A percentile compares a stretch with the other conserved stretches of the same genome.
Conservation (phyloP, 1,140 invertebrate genomes). For the Carcinoscorpius rotundicauda region DNA sequence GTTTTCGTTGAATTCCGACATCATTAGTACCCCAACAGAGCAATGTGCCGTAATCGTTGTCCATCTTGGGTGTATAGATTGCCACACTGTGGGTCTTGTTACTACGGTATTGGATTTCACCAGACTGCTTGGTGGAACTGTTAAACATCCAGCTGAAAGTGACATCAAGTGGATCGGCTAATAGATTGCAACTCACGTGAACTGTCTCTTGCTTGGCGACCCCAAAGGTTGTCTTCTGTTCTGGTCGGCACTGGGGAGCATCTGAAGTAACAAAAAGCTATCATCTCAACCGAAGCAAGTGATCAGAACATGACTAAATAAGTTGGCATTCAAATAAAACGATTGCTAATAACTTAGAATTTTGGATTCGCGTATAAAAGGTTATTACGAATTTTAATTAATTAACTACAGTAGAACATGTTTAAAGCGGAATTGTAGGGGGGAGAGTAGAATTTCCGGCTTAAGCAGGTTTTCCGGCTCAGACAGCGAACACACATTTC, state of each 20-base stretch:
- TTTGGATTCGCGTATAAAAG: no score
- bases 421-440: no score
- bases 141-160: conserved; percentile 85
- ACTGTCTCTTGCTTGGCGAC: conserved; percentile 79
- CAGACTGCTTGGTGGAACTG: conserved; percentile 73
- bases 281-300: no score
- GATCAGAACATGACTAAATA: no score
- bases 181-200: conserved; percentile 72
- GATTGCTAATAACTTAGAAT: no score
- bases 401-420: no score
- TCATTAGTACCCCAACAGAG: conserved; percentile 22
- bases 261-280: conserved; percentile 39
- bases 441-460: no score
- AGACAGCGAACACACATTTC: no score
- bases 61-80: conserved; percentile 46
- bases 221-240: conserved; percentile 67
- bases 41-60: conserved; percentile 54
- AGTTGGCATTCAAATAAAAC: no score
- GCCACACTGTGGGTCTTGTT: conserved; percentile 44
- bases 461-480: no score
- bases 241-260: conserved; percentile 66
- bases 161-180: conserved; percentile 65
- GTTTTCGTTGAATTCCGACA: conserved; percentile 20
- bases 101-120: conserved; percentile 39
- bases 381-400: no score